These are phyloP conservation scores for Poeciliopsis infans DNA, from an alignment of 2,797 vertebrate species.

Conservation along the genomic window DNA sequence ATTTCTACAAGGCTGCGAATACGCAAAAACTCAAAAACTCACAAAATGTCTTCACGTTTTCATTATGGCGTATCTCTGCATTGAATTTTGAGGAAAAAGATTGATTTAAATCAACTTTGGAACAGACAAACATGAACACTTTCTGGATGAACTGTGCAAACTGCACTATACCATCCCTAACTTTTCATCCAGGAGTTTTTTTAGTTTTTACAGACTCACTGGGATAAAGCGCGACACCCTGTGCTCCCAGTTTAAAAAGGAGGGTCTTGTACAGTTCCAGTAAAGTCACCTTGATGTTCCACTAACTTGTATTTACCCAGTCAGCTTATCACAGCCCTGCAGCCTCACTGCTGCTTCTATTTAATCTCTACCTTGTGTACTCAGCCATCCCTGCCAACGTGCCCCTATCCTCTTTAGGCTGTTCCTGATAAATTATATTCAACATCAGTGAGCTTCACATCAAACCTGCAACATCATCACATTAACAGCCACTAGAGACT, in stretches of 20 bases:
- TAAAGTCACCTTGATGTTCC: conserved; percentile 58
- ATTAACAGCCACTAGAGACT: neutral
- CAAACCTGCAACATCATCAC: neutral
- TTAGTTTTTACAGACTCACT: neutral
- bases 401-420: conserved; percentile 31
- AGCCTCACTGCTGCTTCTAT: conserved; percentile 3
- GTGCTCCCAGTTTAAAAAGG: neutral
- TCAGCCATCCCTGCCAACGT: conserved; percentile 27
- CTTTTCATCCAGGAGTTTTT: neutral
- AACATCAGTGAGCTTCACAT: neutral
- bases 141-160: neutral
- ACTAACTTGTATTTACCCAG: conserved; percentile 44
- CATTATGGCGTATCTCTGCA: too few species aligned
- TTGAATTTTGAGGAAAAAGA: too few species aligned
- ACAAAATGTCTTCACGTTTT: too few species aligned
- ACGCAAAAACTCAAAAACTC: too few species aligned
- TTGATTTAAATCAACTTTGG: too few species aligned
- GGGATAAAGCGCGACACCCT: neutral
- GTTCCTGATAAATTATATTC: neutral
- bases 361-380: conserved; percentile 34
- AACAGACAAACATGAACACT: neutral
- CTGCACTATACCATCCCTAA: neutral
- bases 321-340: conserved; percentile 21
- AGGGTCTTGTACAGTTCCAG: neutral
- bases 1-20: neutral